Conservation (phyloP, 2,797 vertebrate species). For the Typhlichthys subterraneus region DNA sequence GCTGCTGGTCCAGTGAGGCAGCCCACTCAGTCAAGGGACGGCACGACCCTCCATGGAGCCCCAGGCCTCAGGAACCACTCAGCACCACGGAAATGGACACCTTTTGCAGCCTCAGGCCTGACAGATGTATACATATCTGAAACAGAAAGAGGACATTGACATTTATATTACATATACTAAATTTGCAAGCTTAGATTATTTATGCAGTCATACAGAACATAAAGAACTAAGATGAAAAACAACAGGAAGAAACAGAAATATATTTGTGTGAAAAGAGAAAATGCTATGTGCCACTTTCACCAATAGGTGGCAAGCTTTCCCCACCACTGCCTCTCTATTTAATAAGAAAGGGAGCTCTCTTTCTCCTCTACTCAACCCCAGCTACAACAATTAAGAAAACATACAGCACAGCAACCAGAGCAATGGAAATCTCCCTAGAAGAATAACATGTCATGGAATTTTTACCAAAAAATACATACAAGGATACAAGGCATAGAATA, state of each 20-base stretch:
- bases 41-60: slow-evolving; percentile 78
- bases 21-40: slow-evolving; percentile 73
- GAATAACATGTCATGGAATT: neutral
- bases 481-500: no score
- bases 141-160: slow-evolving; percentile 24
- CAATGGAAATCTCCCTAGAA: no score
- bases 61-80: slow-evolving; percentile 45
- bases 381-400: neutral
- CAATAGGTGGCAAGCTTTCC: slow-evolving; percentile 75
- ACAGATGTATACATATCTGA: slow-evolving; percentile 39
- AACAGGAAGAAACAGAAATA: neutral
- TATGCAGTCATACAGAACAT: neutral
- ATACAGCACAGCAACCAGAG: no score
- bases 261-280: neutral
- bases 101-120: slow-evolving; percentile 17
- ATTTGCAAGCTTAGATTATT: neutral
- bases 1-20: slow-evolving; percentile 66
- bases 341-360: slow-evolving; percentile 5
- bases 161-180: neutral
- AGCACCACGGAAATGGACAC: slow-evolving; percentile 28
- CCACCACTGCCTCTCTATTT: slow-evolving; percentile 25
- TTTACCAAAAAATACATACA: slow-evolving; percentile 9
- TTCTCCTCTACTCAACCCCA: neutral
- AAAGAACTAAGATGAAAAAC: neutral
- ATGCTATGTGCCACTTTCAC: slow-evolving; percentile 31